These are phyloP conservation scores for Alouatta palliata DNA, from an alignment of 2,113 vertebrate species.

Conservation along the genomic window DNA sequence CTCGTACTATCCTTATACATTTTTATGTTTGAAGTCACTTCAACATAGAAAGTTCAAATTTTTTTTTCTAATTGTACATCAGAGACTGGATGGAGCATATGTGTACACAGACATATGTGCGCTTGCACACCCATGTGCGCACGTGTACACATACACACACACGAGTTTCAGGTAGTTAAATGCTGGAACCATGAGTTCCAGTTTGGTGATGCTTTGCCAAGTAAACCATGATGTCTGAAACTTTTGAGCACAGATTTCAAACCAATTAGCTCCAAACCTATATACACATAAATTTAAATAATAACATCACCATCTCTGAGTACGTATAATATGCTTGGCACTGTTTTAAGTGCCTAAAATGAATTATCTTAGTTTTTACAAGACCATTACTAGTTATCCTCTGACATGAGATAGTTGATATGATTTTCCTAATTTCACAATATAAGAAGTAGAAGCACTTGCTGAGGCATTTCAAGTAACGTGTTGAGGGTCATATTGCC, in stretches of 20 bases:
- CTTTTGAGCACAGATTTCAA: not conserved
- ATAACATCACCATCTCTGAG: not conserved
- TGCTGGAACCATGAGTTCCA: not conserved
- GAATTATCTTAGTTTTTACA: not conserved
- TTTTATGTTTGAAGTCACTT: not conserved
- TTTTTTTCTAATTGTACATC: not conserved
- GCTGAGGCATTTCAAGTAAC: not conserved
- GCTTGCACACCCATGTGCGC: no score
- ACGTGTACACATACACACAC: not conserved
- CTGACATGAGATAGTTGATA: not conserved
- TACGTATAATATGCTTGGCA: not conserved
- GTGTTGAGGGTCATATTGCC: not conserved
- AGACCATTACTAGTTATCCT: not conserved
- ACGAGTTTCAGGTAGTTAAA: not conserved
- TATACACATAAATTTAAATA: not conserved
- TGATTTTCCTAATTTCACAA: not conserved
- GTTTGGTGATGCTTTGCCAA: not conserved
- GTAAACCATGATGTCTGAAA: not conserved
- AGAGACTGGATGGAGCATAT: not conserved
- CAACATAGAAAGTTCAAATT: not conserved
- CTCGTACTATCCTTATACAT: not conserved
- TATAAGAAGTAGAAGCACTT: not conserved
- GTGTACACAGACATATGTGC: not conserved
- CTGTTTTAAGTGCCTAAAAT: not conserved
- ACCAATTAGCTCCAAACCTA: not conserved